Conservation (phyloP, 2,797 vertebrate genomes). For the Petrocephalus schoutedeni region DNA sequence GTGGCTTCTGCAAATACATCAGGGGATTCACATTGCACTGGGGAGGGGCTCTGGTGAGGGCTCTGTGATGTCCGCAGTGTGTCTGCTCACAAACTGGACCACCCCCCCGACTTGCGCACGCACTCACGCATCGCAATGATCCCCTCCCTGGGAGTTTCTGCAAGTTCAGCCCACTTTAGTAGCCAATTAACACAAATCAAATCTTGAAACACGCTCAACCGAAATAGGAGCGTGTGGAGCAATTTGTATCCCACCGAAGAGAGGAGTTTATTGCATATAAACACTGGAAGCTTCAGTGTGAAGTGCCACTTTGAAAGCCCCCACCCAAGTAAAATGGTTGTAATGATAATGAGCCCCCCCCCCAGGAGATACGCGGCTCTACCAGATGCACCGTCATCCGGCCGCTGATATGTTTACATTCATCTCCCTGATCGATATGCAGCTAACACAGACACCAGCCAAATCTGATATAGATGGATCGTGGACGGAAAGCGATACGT, state of each 20-base stretch:
- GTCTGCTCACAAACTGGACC: neutral
- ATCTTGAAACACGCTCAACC: neutral
- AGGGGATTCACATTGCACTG: slow-evolving; percentile 7
- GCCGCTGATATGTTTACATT: slow-evolving; percentile 32
- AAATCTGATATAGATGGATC: slow-evolving; percentile 35
- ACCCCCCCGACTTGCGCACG: neutral
- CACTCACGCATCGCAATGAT: neutral
- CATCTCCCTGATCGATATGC: slow-evolving; percentile 29
- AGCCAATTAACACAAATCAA: slow-evolving; percentile 14
- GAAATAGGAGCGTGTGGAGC: slow-evolving; percentile 1
- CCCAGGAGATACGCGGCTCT: slow-evolving; percentile 6
- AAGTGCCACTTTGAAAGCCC: slow-evolving; percentile 14
- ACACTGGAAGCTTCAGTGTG: slow-evolving; percentile 8
- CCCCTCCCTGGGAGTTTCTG: neutral
- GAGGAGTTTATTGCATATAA: slow-evolving; percentile 27
- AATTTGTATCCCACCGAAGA: slow-evolving; percentile 27
- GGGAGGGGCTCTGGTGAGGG: neutral
- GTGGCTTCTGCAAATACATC: neutral
- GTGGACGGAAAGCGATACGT: slow-evolving; percentile 21
- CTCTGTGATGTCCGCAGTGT: neutral
- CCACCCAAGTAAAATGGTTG: slow-evolving; percentile 13
- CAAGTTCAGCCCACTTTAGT: slow-evolving; percentile 20
- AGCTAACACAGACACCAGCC: slow-evolving; percentile 27
- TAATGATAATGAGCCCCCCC: slow-evolving; percentile 24
- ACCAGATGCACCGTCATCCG: slow-evolving; percentile 27